Base-by-base conservation (phyloP, 2,113 vertebrate genomes). In the Fregata magnificens region DNA sequence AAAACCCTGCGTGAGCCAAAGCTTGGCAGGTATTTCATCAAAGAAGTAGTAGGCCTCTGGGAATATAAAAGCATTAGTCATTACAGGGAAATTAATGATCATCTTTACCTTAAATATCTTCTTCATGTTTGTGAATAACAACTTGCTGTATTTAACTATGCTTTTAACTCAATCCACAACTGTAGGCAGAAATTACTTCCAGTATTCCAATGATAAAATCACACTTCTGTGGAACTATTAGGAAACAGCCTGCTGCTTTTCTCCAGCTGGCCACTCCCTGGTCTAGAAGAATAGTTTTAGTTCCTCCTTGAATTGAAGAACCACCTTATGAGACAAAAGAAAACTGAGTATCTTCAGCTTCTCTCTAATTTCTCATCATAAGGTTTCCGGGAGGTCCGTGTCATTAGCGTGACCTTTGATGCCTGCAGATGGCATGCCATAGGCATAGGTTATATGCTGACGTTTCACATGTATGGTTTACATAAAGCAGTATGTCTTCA, bases 61-160 rank as follows among this genome's bases (percentile, higher is more conserved):
- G 86, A 96, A 91, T 70, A 86, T 4, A 71, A 70, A 91, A 92
- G 49, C 36, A 42, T 86, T 96, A 94, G 59, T 88, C 59, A 96
- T 92, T 84, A 67, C 70, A 89, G 56, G 77, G 36, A 97, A 96
- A 94, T 82, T 95, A 96, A 95, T 65, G 8, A 92, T 67, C 28
- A 86, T n/a, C 78, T 96, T 93, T 73, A 83, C 53, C 71, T 90
- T 83, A 95, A 90, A 92, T 88, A 90, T 58, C 88, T 92, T 88
- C 85, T 82, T 79, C 66, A n/a, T n/a, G 47, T 42, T 86, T 89
- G 32, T 74, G 82, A 93, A 95, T 87, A 94, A 93, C 82, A 88
- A 47, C 47, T 74, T 67, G 20, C 80, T 94, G n/a, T 84, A 76
- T 52, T 79, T 91, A 88, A 79, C 66, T 47, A 7, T 10, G 31